A percentile compares a stretch with the other conserved stretches of the same genome.
Conservation (phyloP, 2,113 vertebrate species). For the Gymnocephalus cernua region DNA sequence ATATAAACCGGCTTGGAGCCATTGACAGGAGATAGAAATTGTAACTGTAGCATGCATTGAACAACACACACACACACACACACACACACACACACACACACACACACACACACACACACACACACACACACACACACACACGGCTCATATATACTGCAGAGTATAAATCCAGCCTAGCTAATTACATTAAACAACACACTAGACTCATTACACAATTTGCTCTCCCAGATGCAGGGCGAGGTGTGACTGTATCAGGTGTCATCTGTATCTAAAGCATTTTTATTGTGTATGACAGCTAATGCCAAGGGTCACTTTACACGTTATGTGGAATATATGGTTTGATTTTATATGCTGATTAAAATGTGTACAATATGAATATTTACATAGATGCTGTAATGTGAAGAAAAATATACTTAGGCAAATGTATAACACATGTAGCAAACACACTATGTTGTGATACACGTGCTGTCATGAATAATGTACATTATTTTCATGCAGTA, state of each 20-base stretch:
- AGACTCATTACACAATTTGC: conserved; percentile 9
- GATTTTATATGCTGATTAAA: conserved; percentile 19
- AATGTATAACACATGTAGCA: background rate
- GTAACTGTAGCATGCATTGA: conserved; percentile 1
- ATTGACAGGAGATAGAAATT: background rate
- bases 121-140: background rate
- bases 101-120: background rate
- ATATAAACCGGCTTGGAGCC: background rate
- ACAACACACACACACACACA: background rate
- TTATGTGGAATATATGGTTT: conserved; percentile 10
- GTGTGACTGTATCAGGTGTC: too few relatives aligned
- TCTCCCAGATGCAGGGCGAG: conserved; percentile 18
- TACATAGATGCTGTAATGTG: background rate
- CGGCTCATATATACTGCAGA: background rate
- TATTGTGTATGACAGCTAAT: background rate
- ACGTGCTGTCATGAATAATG: background rate
- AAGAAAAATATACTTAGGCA: background rate
- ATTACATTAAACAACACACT: conserved; percentile 31
- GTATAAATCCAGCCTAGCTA: conserved; percentile 36
- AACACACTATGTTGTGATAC: too few relatives aligned
- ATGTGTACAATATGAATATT: background rate
- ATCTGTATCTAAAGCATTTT: conserved; percentile 11
- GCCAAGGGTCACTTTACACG: conserved; percentile 9
- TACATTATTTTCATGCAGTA: background rate
- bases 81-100: background rate